A percentile compares a stretch with the other conserved stretches of the same genome.
phyloP scores from a whole-genome alignment of 2,797 vertebrate genomes.

The Sebastes jordani region DNA sequence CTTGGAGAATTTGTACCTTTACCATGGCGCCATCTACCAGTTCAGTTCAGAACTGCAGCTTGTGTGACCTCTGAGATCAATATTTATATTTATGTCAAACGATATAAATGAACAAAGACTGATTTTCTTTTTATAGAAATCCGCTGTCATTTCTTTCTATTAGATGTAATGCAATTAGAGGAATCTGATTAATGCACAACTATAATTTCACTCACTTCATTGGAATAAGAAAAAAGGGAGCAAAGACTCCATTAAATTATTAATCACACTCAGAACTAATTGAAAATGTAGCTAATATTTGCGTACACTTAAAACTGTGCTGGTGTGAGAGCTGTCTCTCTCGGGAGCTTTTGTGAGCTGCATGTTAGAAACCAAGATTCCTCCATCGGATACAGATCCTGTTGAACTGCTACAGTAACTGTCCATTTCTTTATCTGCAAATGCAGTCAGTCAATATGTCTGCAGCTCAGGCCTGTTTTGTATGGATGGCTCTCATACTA shows the following conservation, averaged over 20 bases:
- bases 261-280: conserved; percentile 42
- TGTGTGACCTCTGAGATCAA: not conserved
- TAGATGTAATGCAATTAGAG: conserved; percentile 25
- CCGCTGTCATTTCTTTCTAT: conserved; percentile 9
- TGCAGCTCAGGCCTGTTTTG: not conserved
- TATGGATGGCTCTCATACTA: not conserved
- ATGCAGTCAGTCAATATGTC: not conserved
- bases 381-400: not conserved
- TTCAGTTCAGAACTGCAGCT: conserved; percentile 6
- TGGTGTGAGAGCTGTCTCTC: not conserved
- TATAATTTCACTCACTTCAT: conserved; percentile 28
- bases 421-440: not conserved
- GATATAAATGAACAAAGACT: not conserved
- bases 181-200: conserved; percentile 37
- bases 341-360: not conserved
- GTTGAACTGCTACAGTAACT: not conserved
- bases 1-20: not conserved
- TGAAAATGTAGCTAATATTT: conserved; percentile 51
- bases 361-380: not conserved
- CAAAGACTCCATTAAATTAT: conserved; percentile 42
- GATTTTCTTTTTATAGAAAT: conserved; percentile 18
- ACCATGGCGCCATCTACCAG: conserved; percentile 44
- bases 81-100: not conserved
- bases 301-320: conserved; percentile 9
- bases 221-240: conserved; percentile 2